These are phyloP conservation scores for Potamarius usumacintae DNA, from an alignment of 2,113 vertebrate species.

Conservation along the genomic window DNA sequence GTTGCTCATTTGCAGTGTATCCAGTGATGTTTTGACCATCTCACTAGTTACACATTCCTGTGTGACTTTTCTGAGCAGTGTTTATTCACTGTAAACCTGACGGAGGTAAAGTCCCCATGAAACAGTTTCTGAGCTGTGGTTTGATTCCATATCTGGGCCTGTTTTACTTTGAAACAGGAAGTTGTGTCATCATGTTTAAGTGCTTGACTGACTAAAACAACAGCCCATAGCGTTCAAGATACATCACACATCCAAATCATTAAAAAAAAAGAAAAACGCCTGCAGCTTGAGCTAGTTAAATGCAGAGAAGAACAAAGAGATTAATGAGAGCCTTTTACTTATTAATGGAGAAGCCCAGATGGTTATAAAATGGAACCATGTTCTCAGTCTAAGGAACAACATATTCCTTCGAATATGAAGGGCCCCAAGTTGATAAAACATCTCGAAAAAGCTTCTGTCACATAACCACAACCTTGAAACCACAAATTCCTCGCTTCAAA, in stretches of 20 bases:
- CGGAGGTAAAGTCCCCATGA: not conserved
- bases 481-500: not conserved
- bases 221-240: not conserved
- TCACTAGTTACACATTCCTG: not conserved
- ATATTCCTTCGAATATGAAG: not conserved
- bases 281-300: not conserved
- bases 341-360: not conserved
- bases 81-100: not conserved
- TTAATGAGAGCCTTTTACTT: not conserved
- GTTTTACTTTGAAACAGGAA: not conserved
- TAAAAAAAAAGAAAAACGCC: not conserved
- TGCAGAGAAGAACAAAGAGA: not conserved
- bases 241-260: not conserved
- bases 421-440: not conserved
- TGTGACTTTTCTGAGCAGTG: not conserved
- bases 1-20: not conserved
- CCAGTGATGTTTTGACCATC: slow-evolving; percentile 14
- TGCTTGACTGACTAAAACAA: not conserved
- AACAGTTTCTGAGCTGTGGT: not conserved
- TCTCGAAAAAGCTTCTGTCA: not conserved
- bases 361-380: not conserved
- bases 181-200: not conserved
- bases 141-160: not conserved
- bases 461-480: not conserved
- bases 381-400: not conserved